Evolutionary conservation across 2,797 vertebrate genomes (phyloP).

Genomic region (Protosalanx chinensis): DNA sequence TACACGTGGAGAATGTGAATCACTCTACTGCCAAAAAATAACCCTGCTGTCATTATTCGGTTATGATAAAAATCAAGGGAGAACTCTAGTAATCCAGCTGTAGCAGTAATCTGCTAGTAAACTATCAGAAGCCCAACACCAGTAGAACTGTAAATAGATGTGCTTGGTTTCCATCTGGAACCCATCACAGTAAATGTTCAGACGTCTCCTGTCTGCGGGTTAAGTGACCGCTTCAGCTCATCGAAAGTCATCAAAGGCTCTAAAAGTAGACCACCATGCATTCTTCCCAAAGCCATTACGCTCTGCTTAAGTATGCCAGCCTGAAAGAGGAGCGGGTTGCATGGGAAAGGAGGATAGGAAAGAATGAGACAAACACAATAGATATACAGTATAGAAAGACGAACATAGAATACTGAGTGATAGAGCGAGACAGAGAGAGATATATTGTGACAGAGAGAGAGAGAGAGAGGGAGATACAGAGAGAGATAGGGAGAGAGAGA

Average conservation of each 20-base stretch:
- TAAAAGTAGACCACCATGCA: constrained; percentile 27
- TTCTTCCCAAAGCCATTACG: not conserved
- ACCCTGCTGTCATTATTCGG: too few species aligned
- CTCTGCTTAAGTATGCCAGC: not conserved
- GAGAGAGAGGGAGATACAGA: not conserved
- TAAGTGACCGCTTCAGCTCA: constrained; percentile 47
- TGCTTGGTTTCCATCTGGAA: constrained; percentile 30
- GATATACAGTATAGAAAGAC: not conserved
- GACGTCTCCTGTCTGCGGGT: constrained; percentile 32
- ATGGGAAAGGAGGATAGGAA: not conserved
- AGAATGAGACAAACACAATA: not conserved
- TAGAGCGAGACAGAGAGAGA: not conserved
- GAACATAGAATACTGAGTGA: not conserved
- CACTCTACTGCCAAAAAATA: too few species aligned
- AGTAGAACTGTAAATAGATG: not conserved
- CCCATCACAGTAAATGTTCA: constrained; percentile 41
- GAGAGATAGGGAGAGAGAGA: not conserved
- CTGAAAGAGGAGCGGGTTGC: not conserved
- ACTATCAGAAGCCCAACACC: not conserved
- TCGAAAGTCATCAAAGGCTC: constrained; percentile 31
- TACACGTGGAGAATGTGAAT: too few species aligned
- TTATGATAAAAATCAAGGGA: too few species aligned
- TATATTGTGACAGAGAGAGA: not conserved
- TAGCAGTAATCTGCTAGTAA: too few species aligned
- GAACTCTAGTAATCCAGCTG: not conserved